Conservation (phyloP, 2,888 invertebrate species). For the Megalurothrips usitatus region DNA sequence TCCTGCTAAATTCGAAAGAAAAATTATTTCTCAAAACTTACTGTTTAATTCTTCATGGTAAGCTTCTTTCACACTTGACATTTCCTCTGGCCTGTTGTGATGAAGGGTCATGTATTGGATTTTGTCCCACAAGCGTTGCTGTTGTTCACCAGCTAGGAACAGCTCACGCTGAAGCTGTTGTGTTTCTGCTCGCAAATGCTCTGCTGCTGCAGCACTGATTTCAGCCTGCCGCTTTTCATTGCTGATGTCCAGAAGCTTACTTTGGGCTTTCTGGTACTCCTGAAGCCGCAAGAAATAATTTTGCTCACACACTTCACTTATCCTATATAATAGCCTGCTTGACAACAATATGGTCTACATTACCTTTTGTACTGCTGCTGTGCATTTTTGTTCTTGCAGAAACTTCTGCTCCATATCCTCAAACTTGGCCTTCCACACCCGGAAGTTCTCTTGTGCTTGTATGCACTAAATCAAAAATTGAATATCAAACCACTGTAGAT, state of each 20-base stretch:
- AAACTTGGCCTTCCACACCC: not conserved
- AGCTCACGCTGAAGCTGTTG: constrained; percentile 54
- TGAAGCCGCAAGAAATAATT: constrained; percentile 40
- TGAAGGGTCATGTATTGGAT: constrained; percentile 49
- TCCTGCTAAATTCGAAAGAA: not conserved
- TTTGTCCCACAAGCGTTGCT: constrained; percentile 53
- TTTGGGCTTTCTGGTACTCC: constrained; percentile 47
- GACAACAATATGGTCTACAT: not conserved
- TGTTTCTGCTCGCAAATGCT: constrained; percentile 52
- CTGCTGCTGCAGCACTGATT: constrained; percentile 50
- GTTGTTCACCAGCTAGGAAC: constrained; percentile 55
- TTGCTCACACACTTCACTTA: too few relatives aligned
- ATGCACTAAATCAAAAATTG: constrained; percentile 39
- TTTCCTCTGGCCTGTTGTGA: constrained; percentile 49
- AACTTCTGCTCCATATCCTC: not conserved
- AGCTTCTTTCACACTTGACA: constrained; percentile 48
- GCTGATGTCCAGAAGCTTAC: constrained; percentile 48
- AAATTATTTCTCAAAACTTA: constrained; percentile 39
- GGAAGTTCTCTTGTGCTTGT: not conserved
- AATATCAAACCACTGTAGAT: constrained; percentile 51
- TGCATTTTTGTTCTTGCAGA: not conserved
- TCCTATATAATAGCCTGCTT: too few relatives aligned
- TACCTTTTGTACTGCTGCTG: not conserved
- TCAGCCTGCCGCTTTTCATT: constrained; percentile 49
- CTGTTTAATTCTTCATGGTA: constrained; percentile 53